Conservation (phyloP, 2,113 vertebrate genomes). For the Prochilodus magdalenae region DNA sequence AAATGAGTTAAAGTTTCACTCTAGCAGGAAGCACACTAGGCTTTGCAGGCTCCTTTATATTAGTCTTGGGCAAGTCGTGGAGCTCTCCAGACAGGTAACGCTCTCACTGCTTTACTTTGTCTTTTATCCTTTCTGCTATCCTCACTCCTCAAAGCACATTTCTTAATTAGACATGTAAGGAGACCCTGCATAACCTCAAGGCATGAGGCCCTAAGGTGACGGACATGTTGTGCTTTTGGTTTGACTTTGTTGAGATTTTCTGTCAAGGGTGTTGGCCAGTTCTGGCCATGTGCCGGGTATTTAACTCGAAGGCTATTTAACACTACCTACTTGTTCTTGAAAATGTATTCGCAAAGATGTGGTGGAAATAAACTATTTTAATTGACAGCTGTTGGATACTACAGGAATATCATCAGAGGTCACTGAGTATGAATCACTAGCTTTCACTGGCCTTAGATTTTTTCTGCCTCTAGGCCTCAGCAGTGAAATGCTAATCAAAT, state of each 20-base stretch:
- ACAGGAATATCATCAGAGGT: constrained; percentile 16
- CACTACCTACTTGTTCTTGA: no score
- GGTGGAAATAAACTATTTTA: not conserved
- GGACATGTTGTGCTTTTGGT: constrained; percentile 41
- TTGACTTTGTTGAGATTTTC: constrained; percentile 38
- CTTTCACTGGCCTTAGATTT: constrained; percentile 7
- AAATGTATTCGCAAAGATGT: not conserved
- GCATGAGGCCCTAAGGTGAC: not conserved
- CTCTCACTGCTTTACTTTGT: not conserved
- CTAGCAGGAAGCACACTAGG: constrained; percentile 47
- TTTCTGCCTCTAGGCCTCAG: not conserved
- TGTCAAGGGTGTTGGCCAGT: not conserved
- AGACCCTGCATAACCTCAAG: not conserved
- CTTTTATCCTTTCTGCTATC: not conserved
- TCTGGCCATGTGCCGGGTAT: constrained; percentile 3
- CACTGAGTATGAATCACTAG: not conserved
- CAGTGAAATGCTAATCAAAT: not conserved
- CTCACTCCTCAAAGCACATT: not conserved
- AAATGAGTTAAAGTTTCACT: constrained; percentile 67
- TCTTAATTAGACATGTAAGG: not conserved
- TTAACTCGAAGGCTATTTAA: constrained; percentile 6
- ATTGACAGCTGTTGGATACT: not conserved
- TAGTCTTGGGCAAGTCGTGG: constrained; percentile 39
- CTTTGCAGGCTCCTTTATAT: constrained; percentile 10
- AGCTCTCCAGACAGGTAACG: constrained; percentile 55